These are phyloP conservation scores for Tympanuchus pallidicinctus DNA, from an alignment of 2,113 vertebrate species.

Conservation along the genomic window DNA sequence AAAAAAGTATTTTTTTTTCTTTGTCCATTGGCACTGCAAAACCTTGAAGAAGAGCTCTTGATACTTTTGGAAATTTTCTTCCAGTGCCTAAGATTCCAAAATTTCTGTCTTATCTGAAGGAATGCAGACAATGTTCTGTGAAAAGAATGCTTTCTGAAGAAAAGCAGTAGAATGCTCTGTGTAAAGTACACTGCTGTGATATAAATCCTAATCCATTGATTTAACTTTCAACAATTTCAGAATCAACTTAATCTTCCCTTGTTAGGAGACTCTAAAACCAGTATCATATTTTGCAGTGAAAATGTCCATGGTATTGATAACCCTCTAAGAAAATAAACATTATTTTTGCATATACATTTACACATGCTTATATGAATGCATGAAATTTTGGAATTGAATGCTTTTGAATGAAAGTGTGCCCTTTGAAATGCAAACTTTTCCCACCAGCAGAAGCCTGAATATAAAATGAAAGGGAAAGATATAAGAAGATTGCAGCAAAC, in stretches of 20 bases:
- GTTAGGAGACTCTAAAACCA: neutral
- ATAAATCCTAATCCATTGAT: neutral
- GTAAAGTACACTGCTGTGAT: neutral
- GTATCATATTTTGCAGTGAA: neutral
- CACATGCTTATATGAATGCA: accelerated
- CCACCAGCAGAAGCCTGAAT: neutral
- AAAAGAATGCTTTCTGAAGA: no score
- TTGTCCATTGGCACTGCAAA: neutral
- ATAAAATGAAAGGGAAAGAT: neutral
- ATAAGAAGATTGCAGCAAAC: neutral
- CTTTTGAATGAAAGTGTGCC: neutral
- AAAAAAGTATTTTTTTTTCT: neutral
- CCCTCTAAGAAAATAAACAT: neutral
- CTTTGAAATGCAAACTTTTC: neutral
- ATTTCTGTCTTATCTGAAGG: neutral
- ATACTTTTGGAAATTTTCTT: neutral
- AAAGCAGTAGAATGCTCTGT: neutral
- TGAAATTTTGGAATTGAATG: neutral
- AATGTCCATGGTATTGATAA: neutral
- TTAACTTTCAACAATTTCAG: neutral
- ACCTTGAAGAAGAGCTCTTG: neutral
- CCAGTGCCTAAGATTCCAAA: neutral
- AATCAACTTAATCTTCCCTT: accelerated
- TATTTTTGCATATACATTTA: accelerated
- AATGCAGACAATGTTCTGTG: no score